These are phyloP conservation scores for Kudoa iwatai DNA, from an alignment of 30 jellyfish, hydroid and myxozoan species.

Conservation along the genomic window DNA sequence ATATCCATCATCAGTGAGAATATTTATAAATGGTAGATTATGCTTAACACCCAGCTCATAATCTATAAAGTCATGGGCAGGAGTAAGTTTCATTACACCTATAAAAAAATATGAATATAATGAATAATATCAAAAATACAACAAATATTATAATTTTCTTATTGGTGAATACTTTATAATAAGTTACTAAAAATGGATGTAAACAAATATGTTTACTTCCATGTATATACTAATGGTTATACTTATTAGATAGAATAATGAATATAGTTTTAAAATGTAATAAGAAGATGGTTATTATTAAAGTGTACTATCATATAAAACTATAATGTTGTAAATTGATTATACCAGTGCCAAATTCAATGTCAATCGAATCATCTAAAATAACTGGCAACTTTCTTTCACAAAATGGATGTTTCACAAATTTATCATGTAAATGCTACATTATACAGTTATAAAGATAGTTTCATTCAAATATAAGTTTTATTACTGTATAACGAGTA, in stretches of 20 bases:
- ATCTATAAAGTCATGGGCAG: slow-evolving; percentile 87
- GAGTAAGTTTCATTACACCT: slow-evolving; percentile 87
- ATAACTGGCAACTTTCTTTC: slow-evolving; percentile 28
- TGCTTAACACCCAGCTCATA: slow-evolving; percentile 52
- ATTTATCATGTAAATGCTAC: slow-evolving; percentile 39
- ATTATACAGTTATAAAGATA: not conserved
- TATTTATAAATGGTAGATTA: slow-evolving; percentile 18
- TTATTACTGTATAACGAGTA: slow-evolving; percentile 32
- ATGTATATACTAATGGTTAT: no score
- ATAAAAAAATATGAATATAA: not conserved
- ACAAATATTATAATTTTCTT: not conserved
- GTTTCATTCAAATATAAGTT: not conserved
- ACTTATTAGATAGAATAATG: no score
- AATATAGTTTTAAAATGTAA: no score
- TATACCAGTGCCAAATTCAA: slow-evolving; percentile 79
- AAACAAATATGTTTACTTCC: no score
- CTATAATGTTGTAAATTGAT: no score
- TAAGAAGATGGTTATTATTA: no score
- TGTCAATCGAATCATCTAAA: slow-evolving; percentile 74
- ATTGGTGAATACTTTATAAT: not conserved
- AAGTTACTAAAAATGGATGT: no score
- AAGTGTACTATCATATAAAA: no score
- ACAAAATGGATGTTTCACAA: slow-evolving; percentile 87
- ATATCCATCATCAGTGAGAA: slow-evolving; percentile 54
- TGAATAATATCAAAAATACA: not conserved